Percentiles rank a stretch among this genome's conserved stretches.
Conservation (phyloP, 1,140 invertebrate species). For the Trypoxylus dichotomus region DNA sequence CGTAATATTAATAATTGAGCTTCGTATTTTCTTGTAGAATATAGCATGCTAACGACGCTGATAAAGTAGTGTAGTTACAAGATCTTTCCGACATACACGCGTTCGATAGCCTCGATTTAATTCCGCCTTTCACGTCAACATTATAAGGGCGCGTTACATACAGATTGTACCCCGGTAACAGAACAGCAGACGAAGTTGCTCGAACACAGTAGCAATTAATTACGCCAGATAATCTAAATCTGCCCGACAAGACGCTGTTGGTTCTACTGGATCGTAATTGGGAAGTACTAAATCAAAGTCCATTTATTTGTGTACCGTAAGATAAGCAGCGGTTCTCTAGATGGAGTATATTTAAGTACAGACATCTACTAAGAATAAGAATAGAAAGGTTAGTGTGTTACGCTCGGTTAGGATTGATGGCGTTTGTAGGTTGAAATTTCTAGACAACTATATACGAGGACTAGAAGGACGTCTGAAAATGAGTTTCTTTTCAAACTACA, state of each 20-base stretch:
- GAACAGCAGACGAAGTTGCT: not conserved
- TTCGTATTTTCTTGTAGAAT: constrained; percentile 11
- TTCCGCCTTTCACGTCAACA: not conserved
- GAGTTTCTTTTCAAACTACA: not conserved
- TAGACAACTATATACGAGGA: not conserved
- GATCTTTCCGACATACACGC: not conserved
- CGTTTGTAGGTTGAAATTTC: not conserved
- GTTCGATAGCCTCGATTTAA: not conserved
- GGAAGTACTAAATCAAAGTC: not conserved
- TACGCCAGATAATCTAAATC: not conserved
- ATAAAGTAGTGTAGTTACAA: not conserved
- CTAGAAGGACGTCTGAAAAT: not conserved
- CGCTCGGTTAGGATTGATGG: not conserved
- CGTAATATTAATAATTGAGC: not conserved
- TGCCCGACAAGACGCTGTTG: not conserved
- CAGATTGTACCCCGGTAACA: no score
- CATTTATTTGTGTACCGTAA: not conserved
- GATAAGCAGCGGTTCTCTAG: not conserved
- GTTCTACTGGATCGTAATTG: not conserved
- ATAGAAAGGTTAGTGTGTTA: not conserved
- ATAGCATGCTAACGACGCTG: not conserved
- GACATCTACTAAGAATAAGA: not conserved
- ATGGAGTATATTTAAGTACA: not conserved
- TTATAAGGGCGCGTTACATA: no score
- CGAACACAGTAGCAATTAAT: not conserved